A percentile compares a stretch with the other conserved stretches of the same genome.
Conservation (phyloP, 2,113 vertebrate species). For the Triplophysa rosa region DNA sequence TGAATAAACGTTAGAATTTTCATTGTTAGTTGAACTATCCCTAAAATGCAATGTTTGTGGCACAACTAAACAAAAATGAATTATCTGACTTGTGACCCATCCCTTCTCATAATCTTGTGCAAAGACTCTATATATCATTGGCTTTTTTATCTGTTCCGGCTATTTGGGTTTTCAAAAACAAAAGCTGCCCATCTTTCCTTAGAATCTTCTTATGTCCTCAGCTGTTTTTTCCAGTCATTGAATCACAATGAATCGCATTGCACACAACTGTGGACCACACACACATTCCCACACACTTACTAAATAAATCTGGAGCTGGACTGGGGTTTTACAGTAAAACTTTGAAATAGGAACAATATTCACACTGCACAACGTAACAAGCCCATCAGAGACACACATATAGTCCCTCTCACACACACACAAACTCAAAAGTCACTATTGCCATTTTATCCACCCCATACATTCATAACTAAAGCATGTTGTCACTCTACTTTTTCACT, state of each 20-base stretch:
- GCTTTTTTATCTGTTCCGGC: not conserved
- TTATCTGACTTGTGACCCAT: no score
- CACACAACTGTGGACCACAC: constrained; percentile 27
- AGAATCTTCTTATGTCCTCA: not conserved
- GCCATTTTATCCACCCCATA: not conserved
- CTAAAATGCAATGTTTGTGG: no score
- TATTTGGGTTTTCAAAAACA: not conserved
- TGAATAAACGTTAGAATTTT: no score
- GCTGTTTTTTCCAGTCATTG: constrained; percentile 1
- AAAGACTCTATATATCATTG: not conserved
- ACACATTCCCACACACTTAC: constrained; percentile 22
- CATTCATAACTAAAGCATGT: not conserved
- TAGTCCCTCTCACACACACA: not conserved
- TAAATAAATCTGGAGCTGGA: not conserved
- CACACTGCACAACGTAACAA: not conserved
- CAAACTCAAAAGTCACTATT: constrained; percentile 8
- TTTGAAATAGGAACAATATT: not conserved
- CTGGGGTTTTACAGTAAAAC: constrained; percentile 24
- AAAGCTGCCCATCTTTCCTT: not conserved
- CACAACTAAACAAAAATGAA: no score
- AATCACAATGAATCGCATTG: constrained; percentile 38
- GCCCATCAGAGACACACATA: not conserved
- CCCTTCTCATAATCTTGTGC: no score
- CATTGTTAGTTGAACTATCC: no score
- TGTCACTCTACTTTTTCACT: not conserved